Percentiles rank a stretch among this genome's conserved stretches.
These are phyloP conservation scores for Dicranocentrus wangi DNA, from an alignment of 2,888 invertebrate genomes.

Conservation along the genomic window DNA sequence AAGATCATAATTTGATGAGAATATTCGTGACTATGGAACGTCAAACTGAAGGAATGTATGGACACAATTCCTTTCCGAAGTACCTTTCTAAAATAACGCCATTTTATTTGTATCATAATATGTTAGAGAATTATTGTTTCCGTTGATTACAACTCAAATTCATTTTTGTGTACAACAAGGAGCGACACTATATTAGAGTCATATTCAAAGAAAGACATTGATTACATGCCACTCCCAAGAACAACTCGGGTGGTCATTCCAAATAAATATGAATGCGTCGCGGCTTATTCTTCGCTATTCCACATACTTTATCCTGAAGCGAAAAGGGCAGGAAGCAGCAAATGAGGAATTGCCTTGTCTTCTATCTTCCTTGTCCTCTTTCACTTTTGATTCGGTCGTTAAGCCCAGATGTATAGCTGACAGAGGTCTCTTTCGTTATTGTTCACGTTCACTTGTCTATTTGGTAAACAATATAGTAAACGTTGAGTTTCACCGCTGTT, in stretches of 20 bases:
- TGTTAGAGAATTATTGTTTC: no score
- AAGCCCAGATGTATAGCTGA: not conserved
- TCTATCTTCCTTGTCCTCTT: not conserved
- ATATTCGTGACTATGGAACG: no score
- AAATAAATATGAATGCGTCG: constrained; percentile 21
- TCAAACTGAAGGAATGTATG: no score
- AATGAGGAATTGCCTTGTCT: constrained; percentile 12
- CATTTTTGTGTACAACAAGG: constrained; percentile 29
- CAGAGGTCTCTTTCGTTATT: constrained; percentile 30
- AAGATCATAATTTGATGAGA: no score
- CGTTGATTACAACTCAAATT: not conserved
- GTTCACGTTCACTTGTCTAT: constrained; percentile 33
- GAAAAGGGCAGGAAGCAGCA: not conserved
- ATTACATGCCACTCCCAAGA: constrained; percentile 57
- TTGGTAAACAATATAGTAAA: not conserved
- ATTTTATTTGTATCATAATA: no score
- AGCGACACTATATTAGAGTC: constrained; percentile 2
- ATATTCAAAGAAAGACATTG: constrained; percentile 31
- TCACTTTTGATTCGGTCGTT: constrained; percentile 28
- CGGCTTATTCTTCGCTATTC: constrained; percentile 27
- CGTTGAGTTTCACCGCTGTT: no score
- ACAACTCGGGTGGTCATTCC: constrained; percentile 56
- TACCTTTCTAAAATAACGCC: no score
- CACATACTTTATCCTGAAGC: constrained; percentile 47
- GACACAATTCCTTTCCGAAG: no score